These are phyloP conservation scores for Peromyscus melanophrys DNA, from an alignment of 2,797 vertebrate genomes.

Conservation along the genomic window DNA sequence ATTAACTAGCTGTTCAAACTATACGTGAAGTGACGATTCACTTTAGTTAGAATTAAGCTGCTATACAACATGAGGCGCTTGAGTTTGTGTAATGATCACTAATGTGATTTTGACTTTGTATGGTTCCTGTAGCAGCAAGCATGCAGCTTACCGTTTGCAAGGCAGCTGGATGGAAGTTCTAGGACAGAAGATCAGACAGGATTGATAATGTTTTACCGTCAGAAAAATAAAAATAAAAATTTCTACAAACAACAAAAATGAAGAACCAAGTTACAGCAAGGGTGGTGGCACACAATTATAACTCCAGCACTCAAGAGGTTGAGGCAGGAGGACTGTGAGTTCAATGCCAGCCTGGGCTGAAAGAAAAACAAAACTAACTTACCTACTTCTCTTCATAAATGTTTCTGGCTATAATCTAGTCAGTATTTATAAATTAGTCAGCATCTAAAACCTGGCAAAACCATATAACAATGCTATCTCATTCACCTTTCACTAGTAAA, in stretches of 20 bases:
- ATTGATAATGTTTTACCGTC: constrained; percentile 28
- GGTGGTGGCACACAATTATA: not conserved
- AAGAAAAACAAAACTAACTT: not conserved
- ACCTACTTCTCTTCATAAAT: constrained; percentile 34
- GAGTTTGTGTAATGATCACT: not conserved
- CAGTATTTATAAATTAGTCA: constrained; percentile 55
- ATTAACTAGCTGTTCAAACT: constrained; percentile 53
- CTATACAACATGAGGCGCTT: not conserved
- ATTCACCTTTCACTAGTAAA: not conserved
- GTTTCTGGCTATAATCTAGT: not conserved
- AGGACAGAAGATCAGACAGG: constrained; percentile 31
- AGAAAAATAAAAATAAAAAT: constrained; percentile 28
- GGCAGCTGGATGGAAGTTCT: constrained; percentile 42
- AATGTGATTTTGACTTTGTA: not conserved
- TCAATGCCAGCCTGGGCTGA: not conserved
- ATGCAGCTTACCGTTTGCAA: constrained; percentile 51
- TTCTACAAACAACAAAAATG: not conserved
- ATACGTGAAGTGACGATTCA: constrained; percentile 16
- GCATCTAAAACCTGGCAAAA: constrained; percentile 48
- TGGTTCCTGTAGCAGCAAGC: constrained; percentile 30
- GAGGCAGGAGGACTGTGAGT: not conserved
- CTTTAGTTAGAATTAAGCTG: constrained; percentile 42
- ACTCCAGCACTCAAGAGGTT: not conserved
- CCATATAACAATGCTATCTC: not conserved
- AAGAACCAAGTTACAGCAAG: not conserved